Percentiles rank a stretch among this genome's conserved stretches.
Conservation (phyloP, 2,113 vertebrate species). For the Mormoops blainvillei region DNA sequence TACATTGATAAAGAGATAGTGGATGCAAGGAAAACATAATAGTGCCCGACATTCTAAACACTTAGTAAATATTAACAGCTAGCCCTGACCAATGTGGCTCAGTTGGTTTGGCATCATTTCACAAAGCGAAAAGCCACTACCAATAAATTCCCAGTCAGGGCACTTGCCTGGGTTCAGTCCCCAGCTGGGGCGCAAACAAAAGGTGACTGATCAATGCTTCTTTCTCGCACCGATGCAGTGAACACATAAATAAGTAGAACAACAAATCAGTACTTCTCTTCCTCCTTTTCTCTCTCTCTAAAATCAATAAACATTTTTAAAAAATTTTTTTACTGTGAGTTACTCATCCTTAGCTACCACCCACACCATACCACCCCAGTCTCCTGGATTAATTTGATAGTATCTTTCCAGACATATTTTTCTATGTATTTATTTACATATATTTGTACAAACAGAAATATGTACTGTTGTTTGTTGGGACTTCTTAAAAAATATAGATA, state of each 20-base stretch:
- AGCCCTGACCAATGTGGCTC: too few species aligned
- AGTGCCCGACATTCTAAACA: not conserved
- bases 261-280: too few species aligned
- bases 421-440: not conserved
- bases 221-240: too few species aligned
- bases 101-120: too few species aligned
- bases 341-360: not conserved
- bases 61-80: not conserved
- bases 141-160: too few species aligned
- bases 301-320: too few species aligned
- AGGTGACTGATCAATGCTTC: too few species aligned
- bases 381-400: not conserved
- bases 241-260: too few species aligned
- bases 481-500: not conserved
- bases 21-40: not conserved
- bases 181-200: too few species aligned
- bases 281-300: too few species aligned
- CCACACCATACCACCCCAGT: not conserved
- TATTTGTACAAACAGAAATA: slow-evolving; percentile 6
- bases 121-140: too few species aligned
- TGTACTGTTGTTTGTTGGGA: not conserved
- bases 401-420: not conserved
- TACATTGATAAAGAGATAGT: not conserved
- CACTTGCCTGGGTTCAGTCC: too few species aligned
- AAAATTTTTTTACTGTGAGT: not conserved